Conservation (phyloP, 2,797 vertebrate genomes). For the Urocyon cinereoargenteus region DNA sequence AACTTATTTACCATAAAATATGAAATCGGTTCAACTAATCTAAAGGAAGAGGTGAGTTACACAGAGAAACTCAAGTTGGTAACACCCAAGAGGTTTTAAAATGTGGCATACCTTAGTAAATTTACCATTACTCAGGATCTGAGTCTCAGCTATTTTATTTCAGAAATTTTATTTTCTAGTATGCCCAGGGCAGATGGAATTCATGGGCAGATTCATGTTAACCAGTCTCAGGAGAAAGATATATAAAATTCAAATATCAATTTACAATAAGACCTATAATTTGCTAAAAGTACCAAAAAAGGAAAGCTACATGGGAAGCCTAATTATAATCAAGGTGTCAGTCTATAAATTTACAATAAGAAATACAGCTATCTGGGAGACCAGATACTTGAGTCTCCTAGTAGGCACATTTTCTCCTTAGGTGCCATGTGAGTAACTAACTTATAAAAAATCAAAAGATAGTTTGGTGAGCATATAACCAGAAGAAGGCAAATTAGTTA, state of each 20-base stretch:
- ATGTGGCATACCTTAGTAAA: background rate
- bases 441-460: background rate
- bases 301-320: background rate
- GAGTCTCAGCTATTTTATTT: background rate
- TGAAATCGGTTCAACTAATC: background rate
- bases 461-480: slow-evolving; percentile 19
- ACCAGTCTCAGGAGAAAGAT: background rate
- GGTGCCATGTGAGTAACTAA: background rate
- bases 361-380: background rate
- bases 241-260: slow-evolving; percentile 5
- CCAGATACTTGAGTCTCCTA: background rate
- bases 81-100: background rate
- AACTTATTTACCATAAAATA: background rate
- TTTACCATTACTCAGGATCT: background rate
- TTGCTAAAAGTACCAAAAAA: slow-evolving; percentile 1
- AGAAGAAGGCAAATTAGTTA: slow-evolving; percentile 39
- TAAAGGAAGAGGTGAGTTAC: background rate
- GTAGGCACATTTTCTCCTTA: background rate
- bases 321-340: slow-evolving; percentile 60
- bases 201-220: background rate
- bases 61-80: background rate
- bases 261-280: slow-evolving; percentile 27
- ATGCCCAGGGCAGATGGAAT: background rate
- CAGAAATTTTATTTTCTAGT: background rate
- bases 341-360: slow-evolving; percentile 31